These are phyloP conservation scores for Branchellion lobata DNA, from an alignment of 2,888 invertebrate genomes.

Conservation along the genomic window DNA sequence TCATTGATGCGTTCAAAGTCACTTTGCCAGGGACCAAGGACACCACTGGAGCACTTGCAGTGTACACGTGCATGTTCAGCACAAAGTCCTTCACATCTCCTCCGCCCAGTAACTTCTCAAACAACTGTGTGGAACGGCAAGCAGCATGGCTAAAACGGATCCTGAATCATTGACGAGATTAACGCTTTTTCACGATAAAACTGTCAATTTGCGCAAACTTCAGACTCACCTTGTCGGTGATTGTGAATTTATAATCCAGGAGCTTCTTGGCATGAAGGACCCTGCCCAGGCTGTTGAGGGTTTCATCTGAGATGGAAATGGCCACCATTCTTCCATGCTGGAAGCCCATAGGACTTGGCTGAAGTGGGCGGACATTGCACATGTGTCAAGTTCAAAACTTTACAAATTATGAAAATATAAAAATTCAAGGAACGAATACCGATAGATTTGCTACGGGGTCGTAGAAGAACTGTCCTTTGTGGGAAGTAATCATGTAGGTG, in stretches of 20 bases:
- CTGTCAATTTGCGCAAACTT: too few species aligned
- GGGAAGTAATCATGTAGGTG: neutral
- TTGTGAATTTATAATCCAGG: neutral
- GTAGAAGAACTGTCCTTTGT: neutral
- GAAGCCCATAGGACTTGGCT: neutral
- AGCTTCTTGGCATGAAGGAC: neutral
- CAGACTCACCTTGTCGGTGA: neutral
- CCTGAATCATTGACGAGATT: too few species aligned
- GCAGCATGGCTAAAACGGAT: too few species aligned
- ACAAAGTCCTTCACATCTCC: neutral
- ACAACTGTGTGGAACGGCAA: too few species aligned
- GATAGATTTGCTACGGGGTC: neutral
- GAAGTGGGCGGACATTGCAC: neutral
- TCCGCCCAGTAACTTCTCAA: too few species aligned
- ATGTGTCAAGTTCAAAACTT: too few species aligned
- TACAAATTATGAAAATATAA: neutral
- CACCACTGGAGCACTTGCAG: neutral
- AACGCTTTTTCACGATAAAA: too few species aligned
- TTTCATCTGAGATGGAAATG: neutral
- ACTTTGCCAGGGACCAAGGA: neutral
- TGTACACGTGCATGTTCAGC: neutral
- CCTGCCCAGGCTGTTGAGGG: slow-evolving; percentile 1
- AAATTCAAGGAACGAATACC: neutral
- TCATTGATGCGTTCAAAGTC: neutral
- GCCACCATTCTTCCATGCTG: neutral